These are phyloP conservation scores for Lithodes maja DNA, from an alignment of 2,888 invertebrate species.

Conservation along the genomic window DNA sequence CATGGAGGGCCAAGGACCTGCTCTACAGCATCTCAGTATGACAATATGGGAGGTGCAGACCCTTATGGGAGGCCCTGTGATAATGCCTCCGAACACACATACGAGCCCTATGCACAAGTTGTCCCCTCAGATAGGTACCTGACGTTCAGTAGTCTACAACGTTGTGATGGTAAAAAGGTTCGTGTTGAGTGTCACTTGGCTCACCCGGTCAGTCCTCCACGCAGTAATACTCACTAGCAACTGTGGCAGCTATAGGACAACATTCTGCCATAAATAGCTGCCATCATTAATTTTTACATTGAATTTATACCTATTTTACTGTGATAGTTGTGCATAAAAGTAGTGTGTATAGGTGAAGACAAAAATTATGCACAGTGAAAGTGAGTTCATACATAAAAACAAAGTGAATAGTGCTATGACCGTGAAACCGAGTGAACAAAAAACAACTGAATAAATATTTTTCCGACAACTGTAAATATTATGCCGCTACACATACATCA, in stretches of 20 bases:
- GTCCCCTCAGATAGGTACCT: slow-evolving; percentile 29
- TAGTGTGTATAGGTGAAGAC: too few species aligned
- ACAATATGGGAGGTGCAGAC: slow-evolving; percentile 42
- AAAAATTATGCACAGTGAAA: too few species aligned
- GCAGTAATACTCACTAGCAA: not conserved
- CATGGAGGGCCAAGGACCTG: not conserved
- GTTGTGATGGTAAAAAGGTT: not conserved
- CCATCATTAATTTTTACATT: too few species aligned
- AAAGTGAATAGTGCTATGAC: too few species aligned
- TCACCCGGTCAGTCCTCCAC: not conserved
- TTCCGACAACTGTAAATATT: too few species aligned
- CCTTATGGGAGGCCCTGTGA: slow-evolving; percentile 63
- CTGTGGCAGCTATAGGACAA: not conserved
- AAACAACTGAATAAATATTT: too few species aligned
- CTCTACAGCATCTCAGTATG: slow-evolving; percentile 22
- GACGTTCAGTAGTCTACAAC: slow-evolving; percentile 13
- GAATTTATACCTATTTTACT: too few species aligned
- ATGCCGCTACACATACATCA: too few species aligned
- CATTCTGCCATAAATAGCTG: not conserved
- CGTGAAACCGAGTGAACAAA: too few species aligned
- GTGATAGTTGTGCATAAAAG: too few species aligned
- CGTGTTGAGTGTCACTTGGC: not conserved
- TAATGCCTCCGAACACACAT: slow-evolving; percentile 61
- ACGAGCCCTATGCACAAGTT: slow-evolving; percentile 60
- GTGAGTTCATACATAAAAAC: too few species aligned